Evolutionary conservation across 2,888 invertebrate genomes (phyloP), one percentile per base, ranked within the genome.

Genomic region (Emmelina monodactyla): DNA sequence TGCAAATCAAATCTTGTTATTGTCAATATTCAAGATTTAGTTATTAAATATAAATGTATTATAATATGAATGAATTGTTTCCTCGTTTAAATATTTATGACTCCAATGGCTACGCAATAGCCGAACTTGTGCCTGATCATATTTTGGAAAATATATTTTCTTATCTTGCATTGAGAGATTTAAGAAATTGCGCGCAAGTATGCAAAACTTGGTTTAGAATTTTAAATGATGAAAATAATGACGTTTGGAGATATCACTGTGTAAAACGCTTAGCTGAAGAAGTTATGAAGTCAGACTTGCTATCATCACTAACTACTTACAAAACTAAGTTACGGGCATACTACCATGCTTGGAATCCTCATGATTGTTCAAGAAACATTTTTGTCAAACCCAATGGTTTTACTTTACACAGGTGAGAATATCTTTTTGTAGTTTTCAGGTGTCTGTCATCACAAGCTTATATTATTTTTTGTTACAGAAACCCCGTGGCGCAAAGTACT

Each of bases 401-500:
- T 66, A 98, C 98, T 13, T 81, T 98, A 53, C 98, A 98, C 81
- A 87, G 88, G 88, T 87, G 38, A 22, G 16, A 15, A 29, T 28
- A 14, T 12, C n/a, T 28, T 32, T n/a, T 28, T n/a, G n/a, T n/a
- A n/a, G n/a, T n/a, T n/a, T n/a, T n/a, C n/a, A n/a, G n/a, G n/a
- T n/a, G n/a, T n/a, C n/a, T n/a, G n/a, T n/a, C n/a, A n/a, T n/a
- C n/a, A n/a, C n/a, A n/a, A n/a, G n/a, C n/a, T n/a, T n/a, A n/a
- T n/a, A n/a, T n/a, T n/a, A n/a, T n/a, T n/a, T n/a, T n/a, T n/a
- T n/a, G n/a, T 52, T 50, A 2, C 50, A 88, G 98, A 60, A 97
- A 97, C 75, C 98, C 98, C 31, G 94, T 99, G 33, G 98, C 98
- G 28, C 98, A 98, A 76, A 97, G 96, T 72, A 98, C 97, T 38